These are phyloP conservation scores for Apeltes quadracus DNA, from an alignment of 2,113 vertebrate species.

Conservation along the genomic window DNA sequence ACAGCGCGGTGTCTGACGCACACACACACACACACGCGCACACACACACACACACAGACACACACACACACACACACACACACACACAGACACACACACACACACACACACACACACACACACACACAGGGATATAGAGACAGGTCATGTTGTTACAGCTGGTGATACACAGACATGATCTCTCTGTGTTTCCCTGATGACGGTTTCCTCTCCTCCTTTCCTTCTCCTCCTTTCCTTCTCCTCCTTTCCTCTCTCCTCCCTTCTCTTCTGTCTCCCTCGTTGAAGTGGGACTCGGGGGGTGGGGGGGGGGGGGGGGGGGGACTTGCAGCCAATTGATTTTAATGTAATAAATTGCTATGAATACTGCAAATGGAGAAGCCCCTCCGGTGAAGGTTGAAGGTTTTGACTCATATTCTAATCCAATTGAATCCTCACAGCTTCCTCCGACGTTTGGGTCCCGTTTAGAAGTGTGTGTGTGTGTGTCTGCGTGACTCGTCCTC, in stretches of 20 bases:
- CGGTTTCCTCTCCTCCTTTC: too few relatives aligned
- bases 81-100: slow-evolving; percentile 5
- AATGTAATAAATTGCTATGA: slow-evolving; percentile 1
- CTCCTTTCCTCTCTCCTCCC: background rate
- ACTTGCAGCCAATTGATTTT: too few relatives aligned
- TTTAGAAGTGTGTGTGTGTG: background rate
- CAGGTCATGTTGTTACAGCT: slow-evolving; percentile 22
- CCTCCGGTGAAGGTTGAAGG: too few relatives aligned
- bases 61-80: slow-evolving; percentile 4
- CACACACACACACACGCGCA: slow-evolving; percentile 4
- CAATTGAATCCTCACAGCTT: too few relatives aligned
- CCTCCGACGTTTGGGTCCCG: background rate
- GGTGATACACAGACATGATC: slow-evolving; percentile 2
- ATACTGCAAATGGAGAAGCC: background rate
- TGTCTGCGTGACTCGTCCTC: background rate
- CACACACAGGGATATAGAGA: slow-evolving; percentile 20
- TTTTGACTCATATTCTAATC: too few relatives aligned
- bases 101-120: slow-evolving; percentile 6
- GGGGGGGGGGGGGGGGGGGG: too few relatives aligned
- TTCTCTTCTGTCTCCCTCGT: slow-evolving; percentile 41
- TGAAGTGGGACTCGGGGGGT: slow-evolving; percentile 43
- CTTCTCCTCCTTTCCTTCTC: background rate
- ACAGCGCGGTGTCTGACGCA: slow-evolving; percentile 87
- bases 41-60: slow-evolving; percentile 15
- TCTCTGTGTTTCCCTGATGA: slow-evolving; percentile 14